Evolutionary conservation across 2,113 vertebrate genomes (phyloP).

Genomic region (Sphaerodactylus townsendi): DNA sequence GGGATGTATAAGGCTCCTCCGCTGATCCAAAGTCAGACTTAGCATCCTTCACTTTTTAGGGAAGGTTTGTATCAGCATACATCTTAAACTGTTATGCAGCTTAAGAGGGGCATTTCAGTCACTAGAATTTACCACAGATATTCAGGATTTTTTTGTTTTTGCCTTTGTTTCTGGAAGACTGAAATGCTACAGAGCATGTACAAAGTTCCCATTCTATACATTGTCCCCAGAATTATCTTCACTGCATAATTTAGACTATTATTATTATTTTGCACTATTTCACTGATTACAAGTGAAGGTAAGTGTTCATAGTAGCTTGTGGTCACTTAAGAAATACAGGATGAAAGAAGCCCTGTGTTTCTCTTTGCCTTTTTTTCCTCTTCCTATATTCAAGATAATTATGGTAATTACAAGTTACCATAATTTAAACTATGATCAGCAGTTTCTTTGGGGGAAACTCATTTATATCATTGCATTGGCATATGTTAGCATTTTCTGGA

Average conservation of each 20-base stretch:
- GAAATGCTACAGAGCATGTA: neutral
- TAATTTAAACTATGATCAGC: constrained; percentile 39
- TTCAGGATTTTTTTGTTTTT: neutral
- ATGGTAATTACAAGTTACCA: constrained; percentile 9
- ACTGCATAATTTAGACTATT: neutral
- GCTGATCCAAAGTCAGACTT: no score
- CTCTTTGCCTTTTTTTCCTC: neutral
- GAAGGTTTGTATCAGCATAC: neutral
- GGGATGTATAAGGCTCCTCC: neutral
- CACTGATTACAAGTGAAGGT: neutral
- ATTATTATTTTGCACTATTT: neutral
- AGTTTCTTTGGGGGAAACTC: constrained; percentile 47
- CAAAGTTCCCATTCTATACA: neutral
- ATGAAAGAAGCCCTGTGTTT: constrained; percentile 14
- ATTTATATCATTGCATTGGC: constrained; percentile 58
- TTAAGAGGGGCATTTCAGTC: neutral
- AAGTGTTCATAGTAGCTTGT: constrained; percentile 11
- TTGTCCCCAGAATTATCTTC: neutral
- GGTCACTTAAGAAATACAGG: constrained; percentile 5
- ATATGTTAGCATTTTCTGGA: constrained; percentile 59
- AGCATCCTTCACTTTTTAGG: neutral
- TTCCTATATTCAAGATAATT: constrained; percentile 39
- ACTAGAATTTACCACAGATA: neutral
- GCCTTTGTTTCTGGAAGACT: neutral
- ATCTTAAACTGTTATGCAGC: neutral